Conservation (phyloP, 2,797 vertebrate species). For the Perodicticus potto region DNA sequence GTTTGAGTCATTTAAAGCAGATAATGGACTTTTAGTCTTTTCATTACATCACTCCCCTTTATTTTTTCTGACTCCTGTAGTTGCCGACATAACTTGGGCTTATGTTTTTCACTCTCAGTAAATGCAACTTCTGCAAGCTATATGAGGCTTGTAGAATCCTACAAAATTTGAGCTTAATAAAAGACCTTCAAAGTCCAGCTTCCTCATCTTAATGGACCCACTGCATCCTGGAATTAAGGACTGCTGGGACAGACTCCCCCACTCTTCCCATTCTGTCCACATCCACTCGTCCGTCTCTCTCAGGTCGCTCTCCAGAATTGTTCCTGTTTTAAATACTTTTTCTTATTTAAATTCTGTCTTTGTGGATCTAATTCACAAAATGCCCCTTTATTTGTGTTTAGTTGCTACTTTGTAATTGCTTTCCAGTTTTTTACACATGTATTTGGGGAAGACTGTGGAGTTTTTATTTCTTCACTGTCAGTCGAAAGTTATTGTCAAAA, state of each 20-base stretch:
- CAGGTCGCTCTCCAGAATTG: neutral
- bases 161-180: neutral
- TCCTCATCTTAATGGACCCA: neutral
- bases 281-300: neutral
- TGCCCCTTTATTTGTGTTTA: neutral
- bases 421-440: neutral
- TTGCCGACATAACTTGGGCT: neutral
- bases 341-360: slow-evolving; percentile 30
- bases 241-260: too few relatives aligned
- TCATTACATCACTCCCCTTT: neutral
- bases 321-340: neutral
- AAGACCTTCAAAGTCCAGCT: neutral
- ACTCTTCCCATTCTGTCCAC: neutral
- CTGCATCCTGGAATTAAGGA: neutral
- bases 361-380: neutral
- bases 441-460: neutral
- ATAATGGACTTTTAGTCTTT: neutral
- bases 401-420: neutral
- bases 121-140: neutral
- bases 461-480: neutral
- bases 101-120: neutral
- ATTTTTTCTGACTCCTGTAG: neutral
- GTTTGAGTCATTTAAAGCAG: neutral
- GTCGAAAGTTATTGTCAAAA: neutral
- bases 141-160: neutral